Percentiles rank a stretch among this genome's conserved stretches.
These are phyloP conservation scores for Bothrops alternatus DNA, from an alignment of 2,797 vertebrate species.

Conservation along the genomic window DNA sequence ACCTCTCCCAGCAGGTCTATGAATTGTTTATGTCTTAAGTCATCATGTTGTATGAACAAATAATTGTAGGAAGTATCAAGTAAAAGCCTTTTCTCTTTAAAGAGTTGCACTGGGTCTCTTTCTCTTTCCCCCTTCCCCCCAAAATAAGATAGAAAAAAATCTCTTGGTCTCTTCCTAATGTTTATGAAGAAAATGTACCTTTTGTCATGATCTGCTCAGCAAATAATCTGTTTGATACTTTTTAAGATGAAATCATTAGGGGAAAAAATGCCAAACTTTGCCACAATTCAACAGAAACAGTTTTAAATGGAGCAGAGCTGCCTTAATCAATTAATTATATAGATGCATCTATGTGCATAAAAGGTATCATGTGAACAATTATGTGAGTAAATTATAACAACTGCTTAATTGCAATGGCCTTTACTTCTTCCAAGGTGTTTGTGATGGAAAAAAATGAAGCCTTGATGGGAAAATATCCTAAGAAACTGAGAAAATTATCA, in stretches of 20 bases:
- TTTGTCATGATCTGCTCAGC: background rate
- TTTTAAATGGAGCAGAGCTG: background rate
- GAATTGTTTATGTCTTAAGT: background rate
- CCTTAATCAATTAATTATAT: background rate
- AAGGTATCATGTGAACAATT: background rate
- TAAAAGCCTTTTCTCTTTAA: background rate
- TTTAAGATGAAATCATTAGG: background rate
- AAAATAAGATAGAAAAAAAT: background rate
- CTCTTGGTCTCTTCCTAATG: background rate
- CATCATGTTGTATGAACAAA: background rate
- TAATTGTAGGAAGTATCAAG: background rate
- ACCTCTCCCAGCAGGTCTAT: fast-evolving
- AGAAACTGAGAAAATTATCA: background rate
- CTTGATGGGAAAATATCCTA: background rate
- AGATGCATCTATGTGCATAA: background rate
- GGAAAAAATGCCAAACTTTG: background rate
- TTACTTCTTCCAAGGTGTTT: background rate
- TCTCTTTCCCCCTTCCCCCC: fast-evolving
- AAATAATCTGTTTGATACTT: background rate
- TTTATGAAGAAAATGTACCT: background rate
- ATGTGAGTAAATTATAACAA: background rate
- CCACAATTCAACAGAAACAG: background rate
- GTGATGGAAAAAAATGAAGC: background rate
- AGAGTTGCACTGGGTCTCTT: background rate
- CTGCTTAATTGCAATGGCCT: background rate